Conservation (phyloP, 2,888 invertebrate genomes). For the Drosophila nr. fundita region DNA sequence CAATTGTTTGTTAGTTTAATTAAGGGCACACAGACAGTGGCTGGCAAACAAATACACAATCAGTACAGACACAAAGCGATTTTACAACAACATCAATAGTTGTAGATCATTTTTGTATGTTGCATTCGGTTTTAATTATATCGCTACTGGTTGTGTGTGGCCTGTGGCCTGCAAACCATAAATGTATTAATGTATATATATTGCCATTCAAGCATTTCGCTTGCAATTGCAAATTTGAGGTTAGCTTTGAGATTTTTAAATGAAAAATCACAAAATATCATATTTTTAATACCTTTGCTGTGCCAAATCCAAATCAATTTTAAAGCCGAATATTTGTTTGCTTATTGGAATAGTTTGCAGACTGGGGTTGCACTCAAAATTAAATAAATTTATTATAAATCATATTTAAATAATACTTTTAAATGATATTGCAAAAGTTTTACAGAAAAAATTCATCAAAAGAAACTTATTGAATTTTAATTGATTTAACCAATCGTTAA, state of each 20-base stretch:
- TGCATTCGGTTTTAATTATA: conserved; percentile 56
- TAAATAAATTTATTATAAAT: neutral
- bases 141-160: conserved; percentile 33
- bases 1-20: conserved; percentile 71
- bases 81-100: conserved; percentile 15
- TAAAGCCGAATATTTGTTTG: neutral
- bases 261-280: conserved; percentile 1
- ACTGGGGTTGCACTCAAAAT: neutral
- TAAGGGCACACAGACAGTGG: conserved; percentile 38
- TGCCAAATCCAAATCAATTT: neutral
- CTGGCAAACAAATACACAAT: conserved; percentile 26
- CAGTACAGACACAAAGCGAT: conserved; percentile 11
- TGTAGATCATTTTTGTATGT: conserved; percentile 47
- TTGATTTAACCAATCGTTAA: neutral
- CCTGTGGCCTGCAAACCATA: conserved; percentile 28
- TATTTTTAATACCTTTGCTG: neutral
- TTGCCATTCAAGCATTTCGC: conserved; percentile 21
- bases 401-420: no score
- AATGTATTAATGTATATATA: conserved; percentile 16
- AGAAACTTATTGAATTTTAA: neutral
- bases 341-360: neutral
- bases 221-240: conserved; percentile 42
- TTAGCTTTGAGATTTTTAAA: neutral
- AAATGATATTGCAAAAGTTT: no score
- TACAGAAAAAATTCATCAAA: no score